phyloP scores from a whole-genome alignment of 2,888 invertebrate genomes.

The Lithosia quadra region DNA sequence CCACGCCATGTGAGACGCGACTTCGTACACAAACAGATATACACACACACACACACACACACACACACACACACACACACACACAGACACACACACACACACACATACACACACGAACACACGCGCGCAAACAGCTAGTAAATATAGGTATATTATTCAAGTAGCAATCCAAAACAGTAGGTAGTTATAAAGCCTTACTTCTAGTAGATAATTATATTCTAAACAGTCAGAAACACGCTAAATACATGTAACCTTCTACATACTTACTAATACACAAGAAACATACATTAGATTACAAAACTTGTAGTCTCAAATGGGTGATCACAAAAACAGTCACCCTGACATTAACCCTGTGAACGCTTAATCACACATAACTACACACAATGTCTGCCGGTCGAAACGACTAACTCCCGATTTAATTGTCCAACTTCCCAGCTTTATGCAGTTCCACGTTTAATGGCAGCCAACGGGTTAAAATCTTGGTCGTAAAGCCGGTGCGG shows the following conservation, averaged over 20 bases:
- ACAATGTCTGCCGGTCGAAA: constrained; percentile 65
- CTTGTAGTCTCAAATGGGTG: constrained; percentile 20
- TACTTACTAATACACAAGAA: constrained; percentile 13
- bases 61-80: too few relatives aligned
- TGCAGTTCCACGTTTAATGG: constrained; percentile 72
- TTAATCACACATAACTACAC: constrained; percentile 41
- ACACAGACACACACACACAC: too few relatives aligned
- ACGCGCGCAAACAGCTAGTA: too few relatives aligned
- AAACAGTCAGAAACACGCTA: background rate
- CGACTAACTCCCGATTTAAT: constrained; percentile 74
- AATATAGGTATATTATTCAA: background rate
- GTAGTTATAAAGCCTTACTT: too few relatives aligned
- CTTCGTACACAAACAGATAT: too few relatives aligned
- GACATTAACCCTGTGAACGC: constrained; percentile 44
- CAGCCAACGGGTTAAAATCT: constrained; percentile 64
- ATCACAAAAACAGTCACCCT: constrained; percentile 37
- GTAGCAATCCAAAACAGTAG: background rate
- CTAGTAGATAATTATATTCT: too few relatives aligned
- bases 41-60: too few relatives aligned
- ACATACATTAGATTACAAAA: constrained; percentile 16
- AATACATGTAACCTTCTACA: background rate
- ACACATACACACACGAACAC: too few relatives aligned
- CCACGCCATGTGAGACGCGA: too few relatives aligned
- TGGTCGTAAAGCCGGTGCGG: constrained; percentile 43
- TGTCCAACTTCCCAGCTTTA: constrained; percentile 75